Evolutionary conservation across 2,797 vertebrate genomes (phyloP).

Genomic region (Cuculus canorus): DNA sequence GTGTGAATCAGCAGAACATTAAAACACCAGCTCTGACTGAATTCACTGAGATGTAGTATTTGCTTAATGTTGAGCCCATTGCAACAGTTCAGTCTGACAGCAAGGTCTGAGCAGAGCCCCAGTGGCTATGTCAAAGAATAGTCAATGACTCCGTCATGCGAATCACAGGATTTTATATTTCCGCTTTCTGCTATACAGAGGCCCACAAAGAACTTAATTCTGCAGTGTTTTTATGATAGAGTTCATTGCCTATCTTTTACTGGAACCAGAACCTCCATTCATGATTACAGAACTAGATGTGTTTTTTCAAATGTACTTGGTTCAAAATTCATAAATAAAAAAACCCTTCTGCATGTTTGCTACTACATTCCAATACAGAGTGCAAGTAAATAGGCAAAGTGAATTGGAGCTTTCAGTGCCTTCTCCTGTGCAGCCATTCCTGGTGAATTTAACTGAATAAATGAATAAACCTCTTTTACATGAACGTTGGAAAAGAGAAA

Average conservation of each 20-base stretch:
- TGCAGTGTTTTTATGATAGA: background rate
- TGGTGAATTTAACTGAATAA: constrained; percentile 41
- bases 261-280: background rate
- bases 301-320: background rate
- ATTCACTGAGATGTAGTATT: background rate
- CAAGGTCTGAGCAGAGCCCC: background rate
- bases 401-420: constrained; percentile 64
- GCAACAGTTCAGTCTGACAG: background rate
- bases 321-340: constrained; percentile 41
- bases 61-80: background rate
- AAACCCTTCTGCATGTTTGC: constrained; percentile 17
- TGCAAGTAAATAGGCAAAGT: constrained; percentile 54
- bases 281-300: background rate
- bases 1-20: background rate
- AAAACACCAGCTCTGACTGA: background rate
- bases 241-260: background rate
- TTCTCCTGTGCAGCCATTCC: background rate
- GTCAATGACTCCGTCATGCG: background rate
- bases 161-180: background rate
- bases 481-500: constrained; percentile 22
- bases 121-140: background rate
- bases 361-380: constrained; percentile 42
- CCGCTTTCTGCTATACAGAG: background rate
- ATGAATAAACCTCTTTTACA: constrained; percentile 62
- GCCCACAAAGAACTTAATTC: background rate